Base-by-base conservation (phyloP, 2,888 invertebrate species). In the Eupithecia inturbata region DNA sequence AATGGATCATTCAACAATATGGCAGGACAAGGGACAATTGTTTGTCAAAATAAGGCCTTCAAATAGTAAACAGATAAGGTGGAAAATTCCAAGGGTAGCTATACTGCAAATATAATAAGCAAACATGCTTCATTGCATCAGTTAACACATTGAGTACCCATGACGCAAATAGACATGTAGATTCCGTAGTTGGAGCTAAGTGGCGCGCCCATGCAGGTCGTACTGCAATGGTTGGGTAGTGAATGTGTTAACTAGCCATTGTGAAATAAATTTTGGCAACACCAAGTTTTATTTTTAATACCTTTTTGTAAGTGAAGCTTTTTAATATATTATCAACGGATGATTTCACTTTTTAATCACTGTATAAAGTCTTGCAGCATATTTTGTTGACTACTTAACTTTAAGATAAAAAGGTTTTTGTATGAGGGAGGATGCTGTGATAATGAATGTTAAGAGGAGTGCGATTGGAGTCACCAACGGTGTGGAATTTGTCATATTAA, bases 401-500 rank as follows among this genome's bases (percentile, higher is more conserved):
- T 77, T 92, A 92, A 91, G 89, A 84, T 85, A 83, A 82, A 82
- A 82, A 82, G 84, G 82, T 85, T 85, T 84, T 87, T 71, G 71
- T 74, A 68, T 73, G 87, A 84, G 10, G 91, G 90, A 86, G 91
- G 89, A 86, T 91, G 92, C 93, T 93, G 93, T 93, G 93, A 93
- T 93, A 93, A 83, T 83, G 89, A 84, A 89, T 87, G 89, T 82
- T 89, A 89, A 22, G 63, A 36, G 82, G 89, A 80, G 80, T 83
- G 83, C 82, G 87, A 83, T 80, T 82, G 85, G 84, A 82, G 81
- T 79, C 63, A 73, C 66, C 67, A 73, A 63, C 83, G 83, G 83
- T 78, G 83, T 78, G 85, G 79, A 77, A 79, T 80, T 78, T 82
- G 81, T 80, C 68, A 70, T 71, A 63, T 16, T 36, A 62, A 62